phyloP scores from a whole-genome alignment of 2,888 invertebrate genomes.

The Apodemia zela region DNA sequence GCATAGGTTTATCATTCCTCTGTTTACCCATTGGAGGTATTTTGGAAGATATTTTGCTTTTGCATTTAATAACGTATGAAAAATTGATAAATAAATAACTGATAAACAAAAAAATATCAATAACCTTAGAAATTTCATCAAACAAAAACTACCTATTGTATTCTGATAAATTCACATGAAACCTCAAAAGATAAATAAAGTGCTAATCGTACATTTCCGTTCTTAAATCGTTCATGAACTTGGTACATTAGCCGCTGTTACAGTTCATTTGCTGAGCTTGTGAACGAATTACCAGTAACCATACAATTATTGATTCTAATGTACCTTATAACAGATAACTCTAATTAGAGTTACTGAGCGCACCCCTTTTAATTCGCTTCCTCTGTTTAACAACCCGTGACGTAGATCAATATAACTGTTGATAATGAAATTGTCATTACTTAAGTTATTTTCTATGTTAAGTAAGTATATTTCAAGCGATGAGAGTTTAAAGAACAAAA shows the following conservation, averaged over 20 bases:
- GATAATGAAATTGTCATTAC: slow-evolving; percentile 24
- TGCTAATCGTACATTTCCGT: slow-evolving; percentile 8
- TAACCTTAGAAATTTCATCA: background rate
- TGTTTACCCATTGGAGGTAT: too few relatives aligned
- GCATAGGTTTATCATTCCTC: too few relatives aligned
- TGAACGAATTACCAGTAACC: slow-evolving; percentile 21
- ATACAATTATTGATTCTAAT: slow-evolving; percentile 24
- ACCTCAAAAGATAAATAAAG: background rate
- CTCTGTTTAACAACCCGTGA: slow-evolving; percentile 63
- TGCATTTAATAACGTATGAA: too few relatives aligned
- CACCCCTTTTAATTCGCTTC: slow-evolving; percentile 49
- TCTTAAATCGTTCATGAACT: slow-evolving; percentile 25
- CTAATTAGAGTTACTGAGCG: slow-evolving; percentile 39
- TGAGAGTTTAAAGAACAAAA: slow-evolving; percentile 3
- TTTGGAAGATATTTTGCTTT: too few relatives aligned
- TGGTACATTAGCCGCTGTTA: slow-evolving; percentile 16
- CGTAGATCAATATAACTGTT: slow-evolving; percentile 38
- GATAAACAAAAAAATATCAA: too few relatives aligned
- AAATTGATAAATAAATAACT: too few relatives aligned
- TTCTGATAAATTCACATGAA: background rate
- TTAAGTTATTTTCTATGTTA: slow-evolving; percentile 6
- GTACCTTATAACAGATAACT: slow-evolving; percentile 30
- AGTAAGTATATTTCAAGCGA: slow-evolving; percentile 4
- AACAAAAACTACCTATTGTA: background rate
- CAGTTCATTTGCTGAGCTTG: slow-evolving; percentile 18